These are phyloP conservation scores for Amphiprion ocellaris DNA, from an alignment of 2,113 vertebrate genomes.

Conservation along the genomic window DNA sequence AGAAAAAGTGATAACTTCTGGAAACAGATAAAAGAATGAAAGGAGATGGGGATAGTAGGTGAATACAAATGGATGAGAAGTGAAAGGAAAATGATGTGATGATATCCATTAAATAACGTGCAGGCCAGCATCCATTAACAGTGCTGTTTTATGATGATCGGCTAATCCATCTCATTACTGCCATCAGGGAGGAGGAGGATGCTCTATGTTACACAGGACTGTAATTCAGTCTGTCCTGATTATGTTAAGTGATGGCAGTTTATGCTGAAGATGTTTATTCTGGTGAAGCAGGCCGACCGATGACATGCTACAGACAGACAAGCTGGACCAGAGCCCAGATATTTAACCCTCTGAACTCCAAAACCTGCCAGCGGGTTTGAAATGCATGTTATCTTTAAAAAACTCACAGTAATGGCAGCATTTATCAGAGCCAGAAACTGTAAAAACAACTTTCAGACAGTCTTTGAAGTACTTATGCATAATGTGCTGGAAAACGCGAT, in stretches of 20 bases:
- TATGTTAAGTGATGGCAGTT: constrained; percentile 48
- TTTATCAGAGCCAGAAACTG: too few relatives aligned
- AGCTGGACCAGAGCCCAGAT: constrained; percentile 52
- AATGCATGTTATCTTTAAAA: too few relatives aligned
- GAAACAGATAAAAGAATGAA: constrained; percentile 25
- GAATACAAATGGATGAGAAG: constrained; percentile 7
- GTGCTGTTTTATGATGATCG: constrained; percentile 36
- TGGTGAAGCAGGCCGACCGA: neutral
- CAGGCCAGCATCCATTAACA: constrained; percentile 35
- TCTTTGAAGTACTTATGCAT: too few relatives aligned
- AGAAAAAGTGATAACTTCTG: neutral
- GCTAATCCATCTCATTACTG: constrained; percentile 57
- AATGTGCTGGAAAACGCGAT: too few relatives aligned
- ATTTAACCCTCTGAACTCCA: constrained; percentile 35
- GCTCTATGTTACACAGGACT: constrained; percentile 24
- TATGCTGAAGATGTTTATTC: constrained; percentile 44
- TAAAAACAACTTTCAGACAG: too few relatives aligned
- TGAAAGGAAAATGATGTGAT: constrained; percentile 26
- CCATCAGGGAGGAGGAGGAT: constrained; percentile 24
- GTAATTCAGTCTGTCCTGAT: constrained; percentile 43
- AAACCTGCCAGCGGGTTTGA: too few relatives aligned
- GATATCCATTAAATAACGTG: constrained; percentile 39
- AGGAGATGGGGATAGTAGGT: neutral
- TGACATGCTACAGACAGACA: constrained; percentile 24
- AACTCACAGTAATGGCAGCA: too few relatives aligned